A percentile compares a stretch with the other conserved stretches of the same genome.
Evolutionary conservation across 2,797 vertebrate genomes (phyloP).

Genomic region (Loriculus beryllinus): DNA sequence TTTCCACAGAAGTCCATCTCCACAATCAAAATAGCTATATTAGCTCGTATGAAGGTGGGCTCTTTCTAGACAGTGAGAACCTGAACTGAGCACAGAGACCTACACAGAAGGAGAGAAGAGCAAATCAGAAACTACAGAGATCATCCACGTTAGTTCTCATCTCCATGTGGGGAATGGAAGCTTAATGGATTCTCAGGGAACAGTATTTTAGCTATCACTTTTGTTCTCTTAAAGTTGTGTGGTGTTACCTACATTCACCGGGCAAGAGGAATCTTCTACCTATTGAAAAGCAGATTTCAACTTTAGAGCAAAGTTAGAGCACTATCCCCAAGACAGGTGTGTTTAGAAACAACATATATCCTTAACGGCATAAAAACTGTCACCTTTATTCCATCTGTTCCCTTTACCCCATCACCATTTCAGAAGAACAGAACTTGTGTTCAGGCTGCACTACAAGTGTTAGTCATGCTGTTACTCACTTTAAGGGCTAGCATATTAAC

Average conservation of each 20-base stretch:
- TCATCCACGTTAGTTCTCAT: conserved; percentile 17
- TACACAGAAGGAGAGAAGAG: background rate
- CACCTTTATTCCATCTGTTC: background rate
- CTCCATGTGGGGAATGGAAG: background rate
- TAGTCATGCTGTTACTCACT: background rate
- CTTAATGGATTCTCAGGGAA: background rate
- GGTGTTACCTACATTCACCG: background rate
- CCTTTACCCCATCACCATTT: background rate
- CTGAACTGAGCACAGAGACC: background rate
- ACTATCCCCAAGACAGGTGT: background rate
- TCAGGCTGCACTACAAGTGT: background rate
- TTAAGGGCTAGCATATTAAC: background rate
- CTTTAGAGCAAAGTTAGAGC: background rate
- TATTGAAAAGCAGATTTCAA: background rate
- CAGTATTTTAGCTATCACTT: background rate
- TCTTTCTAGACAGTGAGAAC: background rate
- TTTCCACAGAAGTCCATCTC: conserved; percentile 4
- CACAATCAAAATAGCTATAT: background rate
- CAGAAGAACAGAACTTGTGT: background rate
- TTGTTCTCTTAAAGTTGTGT: background rate
- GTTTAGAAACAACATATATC: background rate
- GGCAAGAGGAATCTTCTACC: background rate
- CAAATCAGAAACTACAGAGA: background rate
- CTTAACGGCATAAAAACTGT: background rate
- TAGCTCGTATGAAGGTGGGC: background rate